Percentiles rank a stretch among this genome's conserved stretches.
Evolutionary conservation across 2,113 vertebrate species (phyloP).

Genomic region (Thoracochromis brauschi): DNA sequence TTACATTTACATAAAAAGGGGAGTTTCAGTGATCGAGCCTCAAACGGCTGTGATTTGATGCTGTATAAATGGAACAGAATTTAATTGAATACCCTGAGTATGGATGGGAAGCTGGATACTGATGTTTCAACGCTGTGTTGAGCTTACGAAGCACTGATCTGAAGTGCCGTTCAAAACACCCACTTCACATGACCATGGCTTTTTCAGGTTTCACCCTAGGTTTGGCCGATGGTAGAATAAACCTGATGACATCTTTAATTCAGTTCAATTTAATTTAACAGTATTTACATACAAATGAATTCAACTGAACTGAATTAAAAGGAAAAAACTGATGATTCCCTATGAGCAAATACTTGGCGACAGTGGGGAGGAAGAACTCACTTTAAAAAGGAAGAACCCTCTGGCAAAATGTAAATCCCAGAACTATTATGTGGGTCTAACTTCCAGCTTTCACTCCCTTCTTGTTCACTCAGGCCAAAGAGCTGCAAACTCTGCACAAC

Average conservation of each 20-base stretch:
- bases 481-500: slow-evolving; percentile 89
- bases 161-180: background rate
- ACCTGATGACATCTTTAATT: background rate
- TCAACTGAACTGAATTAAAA: background rate
- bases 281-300: background rate
- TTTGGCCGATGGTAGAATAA: background rate
- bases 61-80: background rate
- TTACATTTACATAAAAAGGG: background rate
- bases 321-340: background rate
- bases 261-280: background rate
- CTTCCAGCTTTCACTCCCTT: slow-evolving; percentile 56
- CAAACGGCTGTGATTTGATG: background rate
- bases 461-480: slow-evolving; percentile 74
- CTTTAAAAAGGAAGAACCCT: background rate
- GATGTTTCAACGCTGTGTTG: background rate
- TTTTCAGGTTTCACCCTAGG: background rate
- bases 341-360: background rate
- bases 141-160: background rate
- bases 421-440: background rate
- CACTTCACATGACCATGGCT: background rate
- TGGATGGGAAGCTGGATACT: background rate
- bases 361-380: background rate
- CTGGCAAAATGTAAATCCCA: background rate
- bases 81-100: background rate
- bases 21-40: background rate